Conservation (phyloP, 2,113 vertebrate genomes). For the Odocoileus hemionus region DNA sequence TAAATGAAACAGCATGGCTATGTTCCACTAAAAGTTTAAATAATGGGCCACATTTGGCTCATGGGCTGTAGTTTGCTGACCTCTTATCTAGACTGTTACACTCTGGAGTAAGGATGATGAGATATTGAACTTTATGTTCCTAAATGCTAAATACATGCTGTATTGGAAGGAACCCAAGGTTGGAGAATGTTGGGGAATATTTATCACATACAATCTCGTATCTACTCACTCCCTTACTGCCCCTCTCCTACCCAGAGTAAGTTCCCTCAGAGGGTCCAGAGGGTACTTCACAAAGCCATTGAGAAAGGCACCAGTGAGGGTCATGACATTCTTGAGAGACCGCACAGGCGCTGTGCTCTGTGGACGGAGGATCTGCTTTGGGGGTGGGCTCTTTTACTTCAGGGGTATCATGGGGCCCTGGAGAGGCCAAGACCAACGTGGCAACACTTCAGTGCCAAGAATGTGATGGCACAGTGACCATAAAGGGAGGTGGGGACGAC, state of each 20-base stretch:
- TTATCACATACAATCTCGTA: background rate
- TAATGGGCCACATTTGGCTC: background rate
- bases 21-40: background rate
- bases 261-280: background rate
- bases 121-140: background rate
- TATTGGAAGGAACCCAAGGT: background rate
- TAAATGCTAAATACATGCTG: background rate
- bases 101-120: background rate
- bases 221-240: background rate
- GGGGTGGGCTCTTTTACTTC: background rate
- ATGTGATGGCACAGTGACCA: background rate
- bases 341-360: background rate
- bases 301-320: background rate
- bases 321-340: too few species aligned
- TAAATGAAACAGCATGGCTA: background rate
- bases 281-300: background rate
- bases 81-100: background rate
- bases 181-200: background rate
- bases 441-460: background rate
- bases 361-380: background rate
- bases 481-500: background rate
- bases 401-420: background rate
- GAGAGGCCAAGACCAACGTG: background rate
- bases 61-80: background rate
- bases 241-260: background rate